These are phyloP conservation scores for Ascaphus truei DNA, from an alignment of 2,113 vertebrate species.

Conservation along the genomic window DNA sequence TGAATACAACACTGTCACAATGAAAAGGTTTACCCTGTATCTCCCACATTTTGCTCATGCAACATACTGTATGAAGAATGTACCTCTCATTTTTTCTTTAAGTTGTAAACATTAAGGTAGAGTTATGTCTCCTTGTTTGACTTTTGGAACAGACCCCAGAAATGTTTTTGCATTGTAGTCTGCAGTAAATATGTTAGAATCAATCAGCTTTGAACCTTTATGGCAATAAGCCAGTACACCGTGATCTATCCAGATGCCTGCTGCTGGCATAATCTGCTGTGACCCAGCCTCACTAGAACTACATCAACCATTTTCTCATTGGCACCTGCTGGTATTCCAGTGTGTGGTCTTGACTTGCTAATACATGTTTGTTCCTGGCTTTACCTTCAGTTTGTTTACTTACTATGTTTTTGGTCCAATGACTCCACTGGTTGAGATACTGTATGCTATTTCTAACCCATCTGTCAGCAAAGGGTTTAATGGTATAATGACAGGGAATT, in stretches of 20 bases:
- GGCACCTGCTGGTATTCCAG: neutral
- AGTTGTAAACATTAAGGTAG: neutral
- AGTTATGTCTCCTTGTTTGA: constrained; percentile 18
- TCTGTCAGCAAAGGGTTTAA: too few species aligned
- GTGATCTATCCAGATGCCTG: neutral
- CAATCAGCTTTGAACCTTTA: constrained; percentile 17
- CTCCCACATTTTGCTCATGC: too few species aligned
- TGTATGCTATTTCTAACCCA: too few species aligned
- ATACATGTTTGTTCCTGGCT: neutral
- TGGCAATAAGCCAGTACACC: constrained; percentile 3
- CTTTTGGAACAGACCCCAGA: constrained; percentile 7
- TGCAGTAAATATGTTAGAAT: neutral
- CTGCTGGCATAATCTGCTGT: constrained; percentile 17
- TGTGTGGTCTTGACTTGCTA: neutral
- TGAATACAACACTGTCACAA: too few species aligned
- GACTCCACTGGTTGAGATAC: too few species aligned
- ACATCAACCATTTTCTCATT: neutral
- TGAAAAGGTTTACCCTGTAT: too few species aligned
- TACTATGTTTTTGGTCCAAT: neutral
- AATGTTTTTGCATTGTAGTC: constrained; percentile 15
- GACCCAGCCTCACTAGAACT: neutral
- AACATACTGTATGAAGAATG: too few species aligned
- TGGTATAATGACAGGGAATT: too few species aligned
- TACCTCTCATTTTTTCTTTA: neutral
- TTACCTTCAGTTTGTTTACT: neutral